phyloP scores from a whole-genome alignment of 2,888 invertebrate species.

The Emmelina monodactyla region DNA sequence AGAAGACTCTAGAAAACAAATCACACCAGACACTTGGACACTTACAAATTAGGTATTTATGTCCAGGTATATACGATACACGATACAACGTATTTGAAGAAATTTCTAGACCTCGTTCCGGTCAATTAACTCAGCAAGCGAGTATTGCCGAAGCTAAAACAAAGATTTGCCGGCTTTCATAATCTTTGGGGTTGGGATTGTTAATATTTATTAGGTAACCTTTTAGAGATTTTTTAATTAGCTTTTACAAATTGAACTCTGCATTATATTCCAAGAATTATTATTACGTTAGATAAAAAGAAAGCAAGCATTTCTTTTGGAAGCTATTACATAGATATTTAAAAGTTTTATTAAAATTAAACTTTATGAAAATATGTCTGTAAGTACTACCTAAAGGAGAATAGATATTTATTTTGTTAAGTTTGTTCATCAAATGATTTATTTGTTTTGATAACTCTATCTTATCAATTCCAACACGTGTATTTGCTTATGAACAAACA shows the following conservation, averaged over 20 bases:
- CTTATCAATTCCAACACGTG: too few species aligned
- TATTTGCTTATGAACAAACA: too few species aligned
- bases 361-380: neutral
- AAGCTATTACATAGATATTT: too few species aligned
- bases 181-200: too few species aligned
- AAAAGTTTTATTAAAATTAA: neutral
- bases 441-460: too few species aligned
- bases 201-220: too few species aligned
- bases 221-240: too few species aligned
- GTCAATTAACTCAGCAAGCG: constrained; percentile 56
- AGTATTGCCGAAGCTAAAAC: constrained; percentile 61
- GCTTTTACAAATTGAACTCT: too few species aligned
- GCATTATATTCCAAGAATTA: too few species aligned
- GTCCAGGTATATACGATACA: constrained; percentile 7
- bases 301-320: too few species aligned
- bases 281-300: too few species aligned
- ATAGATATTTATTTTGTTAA: neutral
- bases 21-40: constrained; percentile 25
- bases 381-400: neutral
- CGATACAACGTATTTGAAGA: too few species aligned
- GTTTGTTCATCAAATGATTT: neutral
- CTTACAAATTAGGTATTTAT: constrained; percentile 23
- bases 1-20: constrained; percentile 24
- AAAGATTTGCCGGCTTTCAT: constrained; percentile 21
- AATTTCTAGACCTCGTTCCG: constrained; percentile 49